phyloP scores from a whole-genome alignment of 2,888 invertebrate species.

The Altica lythri region DNA sequence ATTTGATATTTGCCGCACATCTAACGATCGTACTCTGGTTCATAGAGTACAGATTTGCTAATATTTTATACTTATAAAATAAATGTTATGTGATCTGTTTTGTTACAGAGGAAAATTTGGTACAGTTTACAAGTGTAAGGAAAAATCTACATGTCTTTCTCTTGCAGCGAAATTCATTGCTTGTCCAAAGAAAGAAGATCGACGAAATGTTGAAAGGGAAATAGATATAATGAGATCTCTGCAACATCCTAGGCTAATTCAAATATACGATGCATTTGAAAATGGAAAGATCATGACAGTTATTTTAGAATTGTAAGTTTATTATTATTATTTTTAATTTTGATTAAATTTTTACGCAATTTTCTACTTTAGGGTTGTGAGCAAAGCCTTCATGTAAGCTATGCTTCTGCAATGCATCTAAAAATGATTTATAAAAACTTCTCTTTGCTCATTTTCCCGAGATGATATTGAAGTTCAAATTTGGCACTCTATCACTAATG shows the following conservation, averaged over 20 bases:
- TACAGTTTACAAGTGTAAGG: conserved; percentile 90
- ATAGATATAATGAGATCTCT: conserved; percentile 95
- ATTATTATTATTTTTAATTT: too few species aligned
- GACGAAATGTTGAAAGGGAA: conserved; percentile 91
- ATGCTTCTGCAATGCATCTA: too few species aligned
- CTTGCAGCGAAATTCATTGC: conserved; percentile 94
- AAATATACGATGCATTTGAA: conserved; percentile 97
- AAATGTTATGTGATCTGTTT: conserved; percentile 16
- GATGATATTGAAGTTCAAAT: too few species aligned
- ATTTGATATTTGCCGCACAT: too few species aligned
- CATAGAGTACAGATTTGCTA: neutral
- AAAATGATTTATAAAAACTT: too few species aligned
- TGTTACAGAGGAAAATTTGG: conserved; percentile 92
- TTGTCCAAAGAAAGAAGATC: conserved; percentile 82
- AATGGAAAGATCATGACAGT: conserved; percentile 94
- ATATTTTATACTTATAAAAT: neutral
- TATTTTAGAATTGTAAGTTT: conserved; percentile 97
- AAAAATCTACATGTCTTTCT: conserved; percentile 77
- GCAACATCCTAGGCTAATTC: conserved; percentile 93
- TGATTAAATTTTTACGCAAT: too few species aligned
- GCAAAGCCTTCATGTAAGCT: too few species aligned
- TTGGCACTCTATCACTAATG: too few species aligned
- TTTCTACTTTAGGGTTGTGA: too few species aligned
- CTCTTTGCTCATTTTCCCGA: neutral
- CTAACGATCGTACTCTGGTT: neutral